Percentiles rank a stretch among this genome's conserved stretches.
Conservation (phyloP, 2,113 vertebrate species). For the Ondatra zibethicus region DNA sequence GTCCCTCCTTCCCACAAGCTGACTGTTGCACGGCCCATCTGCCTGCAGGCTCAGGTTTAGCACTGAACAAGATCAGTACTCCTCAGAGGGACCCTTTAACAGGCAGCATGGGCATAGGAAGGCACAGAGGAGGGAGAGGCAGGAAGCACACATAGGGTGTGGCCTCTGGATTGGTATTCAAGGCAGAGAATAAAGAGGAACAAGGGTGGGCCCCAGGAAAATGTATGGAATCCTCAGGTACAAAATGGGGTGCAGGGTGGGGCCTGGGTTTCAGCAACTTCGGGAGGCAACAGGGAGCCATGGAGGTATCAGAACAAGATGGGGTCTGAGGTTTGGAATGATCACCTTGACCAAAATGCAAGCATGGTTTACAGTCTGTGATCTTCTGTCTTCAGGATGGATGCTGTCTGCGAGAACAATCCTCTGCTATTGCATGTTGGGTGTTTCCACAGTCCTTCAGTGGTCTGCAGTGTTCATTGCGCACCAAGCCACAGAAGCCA, state of each 20-base stretch:
- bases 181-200: not conserved
- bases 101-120: not conserved
- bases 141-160: not conserved
- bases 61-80: not conserved
- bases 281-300: accelerated
- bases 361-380: accelerated
- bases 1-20: not conserved
- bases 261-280: accelerated
- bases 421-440: accelerated
- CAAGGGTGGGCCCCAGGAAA: not conserved
- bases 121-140: not conserved
- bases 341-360: accelerated
- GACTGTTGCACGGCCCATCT: not conserved
- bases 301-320: accelerated
- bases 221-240: accelerated
- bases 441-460: not conserved
- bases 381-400: accelerated
- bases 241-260: too few relatives aligned
- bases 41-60: not conserved
- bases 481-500: not conserved
- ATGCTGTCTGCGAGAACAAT: not conserved
- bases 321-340: not conserved
- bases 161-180: not conserved
- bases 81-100: too few relatives aligned
- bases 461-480: not conserved